Base-by-base conservation (phyloP, 2,888 invertebrate species). In the Drosophila dives region DNA sequence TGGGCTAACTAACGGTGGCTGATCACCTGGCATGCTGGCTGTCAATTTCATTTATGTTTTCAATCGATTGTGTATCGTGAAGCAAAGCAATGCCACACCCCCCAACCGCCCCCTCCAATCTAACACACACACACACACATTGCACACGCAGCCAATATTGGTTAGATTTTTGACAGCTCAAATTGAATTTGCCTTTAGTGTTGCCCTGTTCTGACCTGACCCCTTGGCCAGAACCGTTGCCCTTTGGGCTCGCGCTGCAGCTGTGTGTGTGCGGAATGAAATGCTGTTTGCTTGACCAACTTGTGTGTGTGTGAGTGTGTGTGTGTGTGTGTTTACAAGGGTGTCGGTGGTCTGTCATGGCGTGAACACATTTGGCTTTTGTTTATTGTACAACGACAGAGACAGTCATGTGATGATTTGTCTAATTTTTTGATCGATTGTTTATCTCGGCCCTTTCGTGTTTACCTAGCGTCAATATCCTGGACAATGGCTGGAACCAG, bases 151-250 rank as follows among this genome's bases (percentile, higher is more conserved):
- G 80, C 77, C 88, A 90, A 90, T 86, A 87, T 87, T 87, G 86
- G 86, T 90, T 89, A 90, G 86, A 91, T 89, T 91, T 89, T 91
- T 84, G 90, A 87, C 83, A 89, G 85, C 85, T 75, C 82, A 90
- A 89, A 90, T 90, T 86, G 77, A 90, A 84, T 90, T 84, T 77
- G 72, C 75, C 77, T 80, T 82, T 81, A 83, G 71, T 71, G 59
- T 55, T 53, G 67, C 10, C 36, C 26, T 17, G 51, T 56, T 3
- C 38, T 72, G 62, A 49, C 60, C 40, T n/a, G 40, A 11, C 68
- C 38, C 20, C 15, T n/a, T 36, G 32, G 2, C 65, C 29, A 4
- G n/a, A n/a, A 26, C 15, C 20, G 45, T 61, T 72, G 64, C 49
- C 62, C 36, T 4, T 64, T 73, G 64, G 67, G n/a, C 49, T 64